A percentile compares a stretch with the other conserved stretches of the same genome.
Conservation (phyloP, 2,797 vertebrate genomes). For the Sebastes iracundus region DNA sequence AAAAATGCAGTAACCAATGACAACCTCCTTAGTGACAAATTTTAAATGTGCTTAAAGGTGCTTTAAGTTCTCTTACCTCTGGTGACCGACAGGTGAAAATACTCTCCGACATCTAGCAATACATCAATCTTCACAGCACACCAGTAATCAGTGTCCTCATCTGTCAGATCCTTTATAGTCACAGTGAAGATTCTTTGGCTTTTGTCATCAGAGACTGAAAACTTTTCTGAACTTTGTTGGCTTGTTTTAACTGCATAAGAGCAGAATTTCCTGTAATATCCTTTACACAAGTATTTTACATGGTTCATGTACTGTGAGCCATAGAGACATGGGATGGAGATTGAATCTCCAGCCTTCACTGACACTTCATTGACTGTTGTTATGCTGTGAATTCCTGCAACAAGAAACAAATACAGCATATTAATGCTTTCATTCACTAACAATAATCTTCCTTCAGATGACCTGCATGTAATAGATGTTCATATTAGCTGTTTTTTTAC, state of each 20-base stretch:
- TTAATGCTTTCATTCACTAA: neutral
- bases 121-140: slow-evolving; percentile 5
- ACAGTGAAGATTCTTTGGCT: slow-evolving; percentile 6
- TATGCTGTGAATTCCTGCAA: slow-evolving; percentile 16
- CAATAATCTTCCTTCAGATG: neutral
- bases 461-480: neutral
- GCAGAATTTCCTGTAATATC: accelerated
- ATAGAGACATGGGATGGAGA: slow-evolving; percentile 61
- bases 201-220: slow-evolving; percentile 45
- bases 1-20: too few species aligned
- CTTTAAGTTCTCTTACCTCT: neutral
- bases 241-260: neutral
- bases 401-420: neutral
- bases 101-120: accelerated
- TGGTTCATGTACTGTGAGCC: accelerated
- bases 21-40: too few species aligned
- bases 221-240: neutral
- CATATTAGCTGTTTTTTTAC: neutral
- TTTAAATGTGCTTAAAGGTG: too few species aligned
- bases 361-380: slow-evolving; percentile 9
- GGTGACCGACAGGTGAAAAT: slow-evolving; percentile 19
- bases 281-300: slow-evolving; percentile 56
- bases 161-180: neutral
- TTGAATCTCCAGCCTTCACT: slow-evolving; percentile 16
- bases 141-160: neutral